Evolutionary conservation across 2,113 vertebrate genomes (phyloP).

Genomic region (Lampris incognitus): DNA sequence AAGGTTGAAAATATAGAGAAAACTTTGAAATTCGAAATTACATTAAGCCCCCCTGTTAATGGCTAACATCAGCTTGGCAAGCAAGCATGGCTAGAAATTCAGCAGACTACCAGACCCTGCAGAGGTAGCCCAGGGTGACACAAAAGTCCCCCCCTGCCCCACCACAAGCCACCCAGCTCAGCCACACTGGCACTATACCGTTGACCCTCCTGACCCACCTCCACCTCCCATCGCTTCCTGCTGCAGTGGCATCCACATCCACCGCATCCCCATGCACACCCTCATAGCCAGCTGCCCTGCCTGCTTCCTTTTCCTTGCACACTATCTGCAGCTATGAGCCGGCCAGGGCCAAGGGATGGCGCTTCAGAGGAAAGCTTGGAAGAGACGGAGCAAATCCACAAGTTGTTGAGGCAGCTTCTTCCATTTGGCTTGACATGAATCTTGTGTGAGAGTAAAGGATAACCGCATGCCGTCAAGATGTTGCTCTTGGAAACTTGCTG

Average conservation of each 20-base stretch:
- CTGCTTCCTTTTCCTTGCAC: constrained; percentile 51
- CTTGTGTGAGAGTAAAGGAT: constrained; percentile 1
- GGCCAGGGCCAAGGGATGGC: constrained; percentile 26
- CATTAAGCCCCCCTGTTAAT: too few species aligned
- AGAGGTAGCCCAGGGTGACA: constrained; percentile 24
- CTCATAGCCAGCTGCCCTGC: constrained; percentile 58
- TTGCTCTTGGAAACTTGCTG: constrained; percentile 21
- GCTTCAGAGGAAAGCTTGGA: constrained; percentile 44
- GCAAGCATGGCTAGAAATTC: background rate
- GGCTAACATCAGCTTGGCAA: background rate
- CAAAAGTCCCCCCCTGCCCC: constrained; percentile 16
- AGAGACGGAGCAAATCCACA: constrained; percentile 49
- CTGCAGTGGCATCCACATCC: constrained; percentile 63
- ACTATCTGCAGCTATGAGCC: constrained; percentile 49
- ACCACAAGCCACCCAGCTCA: constrained; percentile 69
- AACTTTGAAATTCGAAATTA: too few species aligned
- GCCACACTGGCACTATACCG: constrained; percentile 53
- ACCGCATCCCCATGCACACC: constrained; percentile 71
- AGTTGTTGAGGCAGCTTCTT: constrained; percentile 45
- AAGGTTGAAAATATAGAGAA: too few species aligned
- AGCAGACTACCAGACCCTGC: background rate
- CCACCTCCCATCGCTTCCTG: constrained; percentile 48
- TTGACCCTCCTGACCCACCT: constrained; percentile 21
- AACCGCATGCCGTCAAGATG: constrained; percentile 37
- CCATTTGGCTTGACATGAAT: constrained; percentile 47